Evolutionary conservation across 2,888 invertebrate species (phyloP), one percentile per base, ranked within the genome.

Genomic region (Lutraria lutraria): DNA sequence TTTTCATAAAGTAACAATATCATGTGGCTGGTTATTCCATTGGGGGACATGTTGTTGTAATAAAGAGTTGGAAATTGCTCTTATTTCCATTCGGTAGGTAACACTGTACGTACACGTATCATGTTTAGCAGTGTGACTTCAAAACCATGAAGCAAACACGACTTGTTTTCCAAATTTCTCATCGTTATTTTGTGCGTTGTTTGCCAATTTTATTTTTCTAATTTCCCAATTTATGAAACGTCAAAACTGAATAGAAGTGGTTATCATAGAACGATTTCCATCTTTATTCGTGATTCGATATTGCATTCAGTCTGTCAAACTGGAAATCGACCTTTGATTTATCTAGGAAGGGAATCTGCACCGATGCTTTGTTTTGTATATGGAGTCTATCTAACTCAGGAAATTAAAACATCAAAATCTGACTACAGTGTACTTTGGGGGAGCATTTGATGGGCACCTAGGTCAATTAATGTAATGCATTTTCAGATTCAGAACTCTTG

Each of bases 321-420:
- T 68, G n/a, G n/a, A 43, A 68, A 68, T 68, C 63, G 63, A 68
- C 63, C 63, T 68, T 68, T 68, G 63, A 68, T 68, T 68, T 25
- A 68, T 68, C 25, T 25, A 12, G 63, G 63, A 68, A 68, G 3
- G 10, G 21, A 63, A 21, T 10, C 19, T n/a, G 63, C 21, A n/a
- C 25, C n/a, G 25, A 0, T 68, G n/a, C n/a, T 12, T 25, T 21
- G 63, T 68, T 68, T 68, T 25, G 25, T 25, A 25, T 68, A 68
- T 25, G 4, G 63, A 21, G 4, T 76, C 76, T 16, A 31, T 76
- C 34, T 31, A 16, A 16, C 4, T 31, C 31, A 31, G 76, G 76
- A 76, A 76, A 76, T 76, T 76, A 76, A 34, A 31, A 16, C 31
- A 16, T 31, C 8, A 15, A 34, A 76, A 0, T 0, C 31, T 76